Conservation (phyloP, 92 coral and sea anemone genomes). For the Siderastrea radians region DNA sequence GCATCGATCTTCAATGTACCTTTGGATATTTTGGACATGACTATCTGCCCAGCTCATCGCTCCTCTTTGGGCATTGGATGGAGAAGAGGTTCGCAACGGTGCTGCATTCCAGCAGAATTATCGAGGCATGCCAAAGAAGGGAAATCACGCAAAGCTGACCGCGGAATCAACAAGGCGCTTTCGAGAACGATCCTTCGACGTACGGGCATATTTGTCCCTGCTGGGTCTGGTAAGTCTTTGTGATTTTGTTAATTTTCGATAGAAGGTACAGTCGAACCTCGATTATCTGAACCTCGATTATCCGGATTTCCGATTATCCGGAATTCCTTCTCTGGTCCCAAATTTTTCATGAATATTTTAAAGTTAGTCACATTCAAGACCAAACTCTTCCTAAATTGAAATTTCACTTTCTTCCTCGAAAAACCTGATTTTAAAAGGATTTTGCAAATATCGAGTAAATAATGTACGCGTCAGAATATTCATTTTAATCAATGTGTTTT, state of each 20-base stretch:
- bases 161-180: constrained; percentile 67
- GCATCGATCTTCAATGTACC: constrained; percentile 54
- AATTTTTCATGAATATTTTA: too few species aligned
- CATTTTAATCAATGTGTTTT: too few species aligned
- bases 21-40: constrained; percentile 36
- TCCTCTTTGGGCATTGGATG: constrained; percentile 71
- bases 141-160: constrained; percentile 68
- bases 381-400: too few species aligned
- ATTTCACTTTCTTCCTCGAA: too few species aligned
- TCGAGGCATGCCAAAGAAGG: constrained; percentile 45
- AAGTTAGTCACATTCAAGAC: too few species aligned
- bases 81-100: constrained; percentile 72
- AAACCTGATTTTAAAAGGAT: too few species aligned
- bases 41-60: constrained; percentile 61
- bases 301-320: too few species aligned
- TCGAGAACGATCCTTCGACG: constrained; percentile 61
- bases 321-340: too few species aligned
- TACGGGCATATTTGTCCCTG: constrained; percentile 59
- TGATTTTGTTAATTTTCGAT: not conserved
- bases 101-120: constrained; percentile 66
- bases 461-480: too few species aligned
- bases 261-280: not conserved
- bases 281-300: not conserved
- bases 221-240: constrained; percentile 53
- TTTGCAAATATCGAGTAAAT: too few species aligned